Evolutionary conservation across 2,888 invertebrate genomes (phyloP).

Genomic region (Dascillus cervinus): DNA sequence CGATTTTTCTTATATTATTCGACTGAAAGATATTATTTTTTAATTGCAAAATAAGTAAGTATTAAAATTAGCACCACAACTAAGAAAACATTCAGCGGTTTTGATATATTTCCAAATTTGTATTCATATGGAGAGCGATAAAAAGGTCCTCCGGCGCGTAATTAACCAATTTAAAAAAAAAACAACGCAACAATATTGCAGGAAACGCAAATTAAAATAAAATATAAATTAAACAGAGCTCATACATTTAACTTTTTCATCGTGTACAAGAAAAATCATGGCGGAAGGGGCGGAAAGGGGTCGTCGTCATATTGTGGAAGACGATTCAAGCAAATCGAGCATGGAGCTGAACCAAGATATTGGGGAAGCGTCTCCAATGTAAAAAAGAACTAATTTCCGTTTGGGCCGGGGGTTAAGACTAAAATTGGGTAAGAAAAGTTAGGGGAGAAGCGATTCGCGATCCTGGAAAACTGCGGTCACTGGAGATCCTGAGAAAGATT

Average conservation of each 20-base stretch:
- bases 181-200: too few species aligned
- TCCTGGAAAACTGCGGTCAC: slow-evolving; percentile 33
- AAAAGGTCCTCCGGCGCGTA: too few species aligned
- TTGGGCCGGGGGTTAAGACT: slow-evolving; percentile 33
- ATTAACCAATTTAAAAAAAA: too few species aligned
- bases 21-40: too few species aligned
- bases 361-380: slow-evolving; percentile 35
- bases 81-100: too few species aligned
- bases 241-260: not conserved
- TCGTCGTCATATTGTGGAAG: slow-evolving; percentile 29
- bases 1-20: too few species aligned
- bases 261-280: slow-evolving; percentile 6
- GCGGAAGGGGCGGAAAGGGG: slow-evolving; percentile 10
- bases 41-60: too few species aligned
- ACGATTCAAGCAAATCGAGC: slow-evolving; percentile 35
- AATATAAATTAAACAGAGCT: not conserved
- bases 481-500: slow-evolving; percentile 33
- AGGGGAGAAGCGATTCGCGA: slow-evolving; percentile 27
- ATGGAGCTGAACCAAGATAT: slow-evolving; percentile 34
- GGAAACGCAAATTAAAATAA: too few species aligned
- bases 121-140: too few species aligned
- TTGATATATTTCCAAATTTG: too few species aligned
- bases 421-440: slow-evolving; percentile 34
- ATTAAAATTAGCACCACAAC: too few species aligned
- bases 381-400: slow-evolving; percentile 41